phyloP scores from a whole-genome alignment of 1,140 invertebrate genomes.

The Panagrolaimus sp. region DNA sequence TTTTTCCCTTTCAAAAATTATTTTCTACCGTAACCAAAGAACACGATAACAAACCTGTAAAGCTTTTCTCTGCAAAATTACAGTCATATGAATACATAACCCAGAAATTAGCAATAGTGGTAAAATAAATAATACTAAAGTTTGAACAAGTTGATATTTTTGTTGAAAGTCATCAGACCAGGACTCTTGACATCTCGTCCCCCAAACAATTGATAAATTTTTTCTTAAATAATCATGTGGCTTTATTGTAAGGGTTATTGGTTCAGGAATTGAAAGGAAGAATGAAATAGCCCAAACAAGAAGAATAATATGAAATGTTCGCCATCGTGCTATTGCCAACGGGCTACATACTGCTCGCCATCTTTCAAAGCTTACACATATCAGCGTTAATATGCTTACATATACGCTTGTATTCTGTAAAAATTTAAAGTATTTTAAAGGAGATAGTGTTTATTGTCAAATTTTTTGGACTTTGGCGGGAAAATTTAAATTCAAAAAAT shows the following conservation, averaged over 20 bases:
- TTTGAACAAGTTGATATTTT: conserved; percentile 51
- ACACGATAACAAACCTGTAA: conserved; percentile 31
- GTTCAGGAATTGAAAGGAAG: conserved; percentile 48
- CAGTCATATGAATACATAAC: conserved; percentile 50
- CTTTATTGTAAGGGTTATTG: conserved; percentile 45
- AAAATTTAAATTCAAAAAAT: too few species aligned
- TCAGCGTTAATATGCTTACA: conserved; percentile 49
- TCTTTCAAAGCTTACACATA: conserved; percentile 47
- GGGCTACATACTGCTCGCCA: conserved; percentile 51
- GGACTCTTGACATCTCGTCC: conserved; percentile 47
- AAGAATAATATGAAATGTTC: conserved; percentile 36
- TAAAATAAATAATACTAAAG: conserved; percentile 46
- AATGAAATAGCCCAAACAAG: conserved; percentile 47
- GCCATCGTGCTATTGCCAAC: conserved; percentile 42
- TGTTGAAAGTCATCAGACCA: conserved; percentile 50
- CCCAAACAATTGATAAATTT: conserved; percentile 34
- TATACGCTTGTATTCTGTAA: conserved; percentile 55
- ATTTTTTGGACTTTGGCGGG: too few species aligned
- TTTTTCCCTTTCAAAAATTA: too few species aligned
- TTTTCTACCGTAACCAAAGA: not conserved
- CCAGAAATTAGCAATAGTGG: conserved; percentile 44
- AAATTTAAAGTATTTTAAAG: too few species aligned
- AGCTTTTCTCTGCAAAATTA: conserved; percentile 40
- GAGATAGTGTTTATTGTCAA: too few species aligned
- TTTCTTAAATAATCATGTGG: conserved; percentile 44